Evolutionary conservation across 1,140 invertebrate species (phyloP), one percentile per base, ranked within the genome.

Genomic region (Cherax destructor): DNA sequence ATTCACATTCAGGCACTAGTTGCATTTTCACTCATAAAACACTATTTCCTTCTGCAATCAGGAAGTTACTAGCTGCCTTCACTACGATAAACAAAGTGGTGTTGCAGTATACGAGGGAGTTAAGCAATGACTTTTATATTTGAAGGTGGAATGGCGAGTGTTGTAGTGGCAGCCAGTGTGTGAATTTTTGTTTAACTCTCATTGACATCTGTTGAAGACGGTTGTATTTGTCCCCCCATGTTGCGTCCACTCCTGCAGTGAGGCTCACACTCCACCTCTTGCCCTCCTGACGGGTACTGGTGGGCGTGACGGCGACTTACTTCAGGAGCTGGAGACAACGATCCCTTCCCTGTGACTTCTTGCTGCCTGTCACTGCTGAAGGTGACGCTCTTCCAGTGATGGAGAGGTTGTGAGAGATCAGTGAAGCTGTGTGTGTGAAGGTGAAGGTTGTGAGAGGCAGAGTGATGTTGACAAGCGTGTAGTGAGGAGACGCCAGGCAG

Each of bases 1-100:
- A 86, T 86, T 86, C 69, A 77, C 49, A 76, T 69, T 21, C 81
- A 18, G 69, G 61, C 59, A 69, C 81, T 83, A 69, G 80, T 83
- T 83, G 80, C 80, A 47, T 83, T 65, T 65, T 18, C 3, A 18
- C 13, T 18, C 11, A 21, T 18, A 65, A 21, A 16, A 18, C 13
- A 18, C 5, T 18, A 21, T 65, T 65, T 65, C 13, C 21, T 65
- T 18, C 13, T 65, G 61, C 21, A 65, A 18, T 65, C 61, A 65
- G 13, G 13, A 21, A 65, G 61, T 65, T 5, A 65, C 5, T 3
- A 21, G 61, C 16, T 16, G 13, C 1, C 16, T 0, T 65, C 16
- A 5, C 5, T 65, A 5, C 5, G 18, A 1, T 65, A 65, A 6
- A 21, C 9, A 65, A 65, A 65, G 61, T 65, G 7, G n/a, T 30